These are phyloP conservation scores for Brachypodius melanocephalos DNA, from an alignment of 2,113 vertebrate genomes.

Conservation along the genomic window DNA sequence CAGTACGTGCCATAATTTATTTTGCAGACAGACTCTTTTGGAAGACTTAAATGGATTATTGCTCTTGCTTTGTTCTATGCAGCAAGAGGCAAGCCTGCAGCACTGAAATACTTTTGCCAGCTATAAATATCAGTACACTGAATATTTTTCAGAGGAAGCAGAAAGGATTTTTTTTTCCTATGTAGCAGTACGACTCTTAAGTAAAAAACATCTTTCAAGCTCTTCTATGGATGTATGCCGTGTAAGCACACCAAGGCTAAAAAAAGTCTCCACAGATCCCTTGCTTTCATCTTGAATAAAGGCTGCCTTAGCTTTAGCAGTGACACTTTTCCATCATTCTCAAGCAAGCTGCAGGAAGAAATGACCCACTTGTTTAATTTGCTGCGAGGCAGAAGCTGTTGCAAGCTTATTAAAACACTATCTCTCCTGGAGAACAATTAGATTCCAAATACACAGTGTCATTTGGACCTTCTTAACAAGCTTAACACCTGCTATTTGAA, in stretches of 20 bases:
- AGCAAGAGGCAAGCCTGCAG: neutral
- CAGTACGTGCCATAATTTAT: neutral
- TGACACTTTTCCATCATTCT: neutral
- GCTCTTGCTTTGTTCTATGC: neutral
- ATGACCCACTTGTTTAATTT: slow-evolving; percentile 13
- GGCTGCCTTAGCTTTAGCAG: neutral
- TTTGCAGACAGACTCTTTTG: neutral
- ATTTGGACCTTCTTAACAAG: neutral
- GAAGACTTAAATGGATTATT: neutral
- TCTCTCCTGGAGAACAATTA: neutral
- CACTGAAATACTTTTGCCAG: neutral
- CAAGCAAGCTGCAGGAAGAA: neutral
- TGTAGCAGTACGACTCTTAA: neutral
- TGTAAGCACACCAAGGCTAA: neutral
- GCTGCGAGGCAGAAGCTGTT: slow-evolving; percentile 6
- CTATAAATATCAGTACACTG: neutral
- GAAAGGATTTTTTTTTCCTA: neutral
- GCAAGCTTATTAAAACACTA: neutral
- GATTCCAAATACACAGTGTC: neutral
- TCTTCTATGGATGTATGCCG: neutral
- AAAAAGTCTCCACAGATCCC: neutral
- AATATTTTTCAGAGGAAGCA: neutral
- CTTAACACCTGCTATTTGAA: neutral
- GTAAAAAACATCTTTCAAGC: neutral
- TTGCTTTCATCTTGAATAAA: neutral